These are phyloP conservation scores for Uloborus diversus DNA, from an alignment of 1,140 invertebrate species.

Conservation along the genomic window DNA sequence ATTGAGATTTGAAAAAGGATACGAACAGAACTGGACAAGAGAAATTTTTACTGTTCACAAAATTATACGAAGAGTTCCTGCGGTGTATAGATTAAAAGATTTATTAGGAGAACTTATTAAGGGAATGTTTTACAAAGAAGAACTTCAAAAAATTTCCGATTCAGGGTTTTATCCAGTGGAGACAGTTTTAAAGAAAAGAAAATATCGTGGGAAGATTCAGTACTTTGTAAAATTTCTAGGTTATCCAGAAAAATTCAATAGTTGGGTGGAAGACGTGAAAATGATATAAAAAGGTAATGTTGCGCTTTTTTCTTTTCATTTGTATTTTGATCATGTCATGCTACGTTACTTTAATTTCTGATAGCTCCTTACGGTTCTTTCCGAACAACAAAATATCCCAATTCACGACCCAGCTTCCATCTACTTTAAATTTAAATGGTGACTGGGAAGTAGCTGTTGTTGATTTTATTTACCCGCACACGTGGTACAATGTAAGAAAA, in stretches of 20 bases:
- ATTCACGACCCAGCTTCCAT: neutral
- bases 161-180: neutral
- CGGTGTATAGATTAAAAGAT: slow-evolving; percentile 37
- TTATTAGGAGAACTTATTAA: slow-evolving; percentile 7
- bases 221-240: neutral
- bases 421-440: neutral
- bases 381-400: neutral
- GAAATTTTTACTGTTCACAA: slow-evolving; percentile 47
- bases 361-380: neutral
- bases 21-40: slow-evolving; percentile 34
- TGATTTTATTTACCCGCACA: slow-evolving; percentile 7
- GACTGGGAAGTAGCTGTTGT: neutral
- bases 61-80: neutral
- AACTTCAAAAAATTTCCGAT: slow-evolving; percentile 14
- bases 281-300: neutral
- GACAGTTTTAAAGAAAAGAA: neutral
- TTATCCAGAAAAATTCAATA: slow-evolving; percentile 58
- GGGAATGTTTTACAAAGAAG: slow-evolving; percentile 45
- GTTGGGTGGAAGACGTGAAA: slow-evolving; percentile 59
- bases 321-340: neutral
- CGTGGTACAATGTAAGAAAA: neutral
- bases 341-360: neutral
- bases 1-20: slow-evolving; percentile 52
- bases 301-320: neutral
- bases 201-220: neutral